Percentiles rank a stretch among this genome's conserved stretches.
Evolutionary conservation across 92 coral and sea anemone species (phyloP).

Genomic region (Palythoa grandiflora): DNA sequence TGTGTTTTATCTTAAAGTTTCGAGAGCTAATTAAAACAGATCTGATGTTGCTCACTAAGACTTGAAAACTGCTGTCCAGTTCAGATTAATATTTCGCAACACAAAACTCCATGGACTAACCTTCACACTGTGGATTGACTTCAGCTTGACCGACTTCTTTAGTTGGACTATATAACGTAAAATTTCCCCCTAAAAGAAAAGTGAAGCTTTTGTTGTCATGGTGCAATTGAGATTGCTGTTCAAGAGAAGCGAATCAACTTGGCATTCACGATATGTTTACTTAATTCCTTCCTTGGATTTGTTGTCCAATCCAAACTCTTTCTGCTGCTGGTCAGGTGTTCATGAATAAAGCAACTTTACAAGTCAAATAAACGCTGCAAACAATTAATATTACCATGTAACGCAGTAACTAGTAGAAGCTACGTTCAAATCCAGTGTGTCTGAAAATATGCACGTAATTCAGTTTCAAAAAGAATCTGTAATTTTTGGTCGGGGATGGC

Average conservation of each 20-base stretch:
- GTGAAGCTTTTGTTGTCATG: neutral
- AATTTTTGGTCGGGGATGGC: no score
- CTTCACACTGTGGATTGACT: neutral
- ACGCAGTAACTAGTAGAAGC: neutral
- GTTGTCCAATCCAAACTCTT: conserved; percentile 35
- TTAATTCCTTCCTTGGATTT: neutral
- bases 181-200: neutral
- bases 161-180: neutral
- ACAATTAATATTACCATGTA: neutral
- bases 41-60: neutral
- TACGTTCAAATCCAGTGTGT: no score
- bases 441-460: no score
- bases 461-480: no score
- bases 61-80: neutral
- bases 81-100: no score
- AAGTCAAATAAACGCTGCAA: neutral
- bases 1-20: neutral
- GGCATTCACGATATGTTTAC: conserved; percentile 38
- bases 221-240: neutral
- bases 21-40: neutral
- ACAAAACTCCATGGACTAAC: neutral
- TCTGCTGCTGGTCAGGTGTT: neutral
- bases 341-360: neutral
- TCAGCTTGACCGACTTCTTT: neutral
- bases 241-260: neutral